phyloP scores from a whole-genome alignment of 1,140 invertebrate species.

The Orussus abietinus region DNA sequence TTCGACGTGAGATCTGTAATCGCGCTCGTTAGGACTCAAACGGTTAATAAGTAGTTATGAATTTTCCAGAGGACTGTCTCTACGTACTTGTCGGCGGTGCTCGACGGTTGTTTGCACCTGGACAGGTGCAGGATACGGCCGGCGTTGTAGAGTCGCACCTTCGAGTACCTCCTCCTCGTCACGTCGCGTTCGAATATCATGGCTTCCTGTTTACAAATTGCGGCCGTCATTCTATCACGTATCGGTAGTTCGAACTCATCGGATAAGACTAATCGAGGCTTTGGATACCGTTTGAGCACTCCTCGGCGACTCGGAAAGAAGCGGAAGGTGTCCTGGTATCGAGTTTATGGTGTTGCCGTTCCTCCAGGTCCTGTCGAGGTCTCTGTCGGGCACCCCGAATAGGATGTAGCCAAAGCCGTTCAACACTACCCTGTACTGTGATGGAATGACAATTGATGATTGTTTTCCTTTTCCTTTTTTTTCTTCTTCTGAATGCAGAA shows the following conservation, averaged over 20 bases:
- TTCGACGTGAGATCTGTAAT: no score
- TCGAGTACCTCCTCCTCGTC: constrained; percentile 64
- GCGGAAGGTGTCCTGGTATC: constrained; percentile 51
- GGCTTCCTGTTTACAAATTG: constrained; percentile 60
- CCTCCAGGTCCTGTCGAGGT: constrained; percentile 68
- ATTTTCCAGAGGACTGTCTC: no score
- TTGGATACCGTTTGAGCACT: constrained; percentile 45
- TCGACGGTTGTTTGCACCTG: constrained; percentile 52
- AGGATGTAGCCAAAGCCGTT: constrained; percentile 73
- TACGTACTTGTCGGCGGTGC: constrained; percentile 31
- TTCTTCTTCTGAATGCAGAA: constrained; percentile 7
- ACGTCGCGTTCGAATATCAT: constrained; percentile 64
- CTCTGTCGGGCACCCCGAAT: constrained; percentile 68
- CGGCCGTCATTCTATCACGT: no score
- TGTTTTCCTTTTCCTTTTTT: constrained; percentile 13
- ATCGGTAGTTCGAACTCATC: no score
- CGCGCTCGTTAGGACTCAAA: no score
- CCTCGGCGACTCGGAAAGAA: constrained; percentile 46
- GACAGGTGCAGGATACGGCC: constrained; percentile 71
- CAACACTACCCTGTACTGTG: constrained; percentile 72
- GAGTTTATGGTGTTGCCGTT: constrained; percentile 60
- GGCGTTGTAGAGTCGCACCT: constrained; percentile 64
- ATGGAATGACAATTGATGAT: constrained; percentile 7
- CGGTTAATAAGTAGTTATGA: no score
- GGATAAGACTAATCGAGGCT: no score